Base-by-base conservation (phyloP, 2,113 vertebrate genomes). In the Saguinus midas region DNA sequence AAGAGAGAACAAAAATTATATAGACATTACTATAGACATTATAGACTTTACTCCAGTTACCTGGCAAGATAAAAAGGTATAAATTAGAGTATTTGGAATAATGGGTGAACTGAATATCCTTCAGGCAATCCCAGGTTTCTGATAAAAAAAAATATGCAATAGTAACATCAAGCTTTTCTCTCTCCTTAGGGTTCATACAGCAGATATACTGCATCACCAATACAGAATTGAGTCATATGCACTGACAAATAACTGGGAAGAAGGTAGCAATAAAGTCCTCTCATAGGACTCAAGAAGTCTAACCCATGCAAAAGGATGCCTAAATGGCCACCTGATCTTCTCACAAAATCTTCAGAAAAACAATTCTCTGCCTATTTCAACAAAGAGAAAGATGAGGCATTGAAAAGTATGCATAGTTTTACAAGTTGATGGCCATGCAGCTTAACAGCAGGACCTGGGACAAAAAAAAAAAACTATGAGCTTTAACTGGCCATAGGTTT, bases 61-160 rank as follows among this genome's bases (percentile, higher is more conserved):
- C 82, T 58, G 61, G 35, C 23, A 95, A 96, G 55, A 94, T 93
- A 90, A 89, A 95, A 96, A 97, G 79, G n/a, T n/a, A 32, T 87
- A 82, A 93, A 93, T 97, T 78, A 93, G 82, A 93, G 55, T 75
- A 91, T 76, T 80, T 43, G 29, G 61, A 84, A 95, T 70, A 90
- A 93, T 20, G 1, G 55, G 81, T 70, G 40, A 55, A 75, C 25
- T 58, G 16, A 90, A 66, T 45, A 92, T 73, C 45, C 52, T 94
- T 96, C 75, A 89, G 37, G 80, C 61, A 92, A 94, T 81, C 9
- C 87, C 25, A 16, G 61, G 50, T 32, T 94, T 72, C 76, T 76
- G 16, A 75, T 97, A 91, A 90, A 58, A 86, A 82, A 45, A 86
- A 82, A 45, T 68, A 32, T 45, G 5, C 80, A 94, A 96, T 45